phyloP scores from a whole-genome alignment of 2,888 invertebrate species.

The Melieria crassipennis region DNA sequence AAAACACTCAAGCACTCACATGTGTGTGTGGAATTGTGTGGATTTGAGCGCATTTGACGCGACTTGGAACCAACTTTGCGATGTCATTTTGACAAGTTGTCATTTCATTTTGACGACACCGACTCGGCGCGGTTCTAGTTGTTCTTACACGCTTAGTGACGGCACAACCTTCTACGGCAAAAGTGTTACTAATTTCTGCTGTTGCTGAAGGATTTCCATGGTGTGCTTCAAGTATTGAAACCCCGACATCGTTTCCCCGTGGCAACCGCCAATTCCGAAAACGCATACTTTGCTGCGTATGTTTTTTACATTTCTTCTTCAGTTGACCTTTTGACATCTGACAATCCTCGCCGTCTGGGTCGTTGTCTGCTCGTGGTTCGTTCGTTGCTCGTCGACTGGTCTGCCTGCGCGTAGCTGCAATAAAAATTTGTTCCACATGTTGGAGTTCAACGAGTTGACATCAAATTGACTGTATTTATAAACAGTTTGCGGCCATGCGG shows the following conservation, averaged over 20 bases:
- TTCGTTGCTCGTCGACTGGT: too few relatives aligned
- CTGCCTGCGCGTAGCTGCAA: constrained; percentile 31
- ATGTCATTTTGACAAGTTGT: constrained; percentile 17
- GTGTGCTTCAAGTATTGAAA: too few relatives aligned
- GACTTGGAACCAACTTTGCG: background rate
- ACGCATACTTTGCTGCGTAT: background rate
- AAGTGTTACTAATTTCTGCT: background rate
- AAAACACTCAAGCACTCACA: background rate
- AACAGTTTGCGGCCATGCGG: constrained; percentile 31
- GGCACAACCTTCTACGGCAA: background rate
- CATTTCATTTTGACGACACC: constrained; percentile 11
- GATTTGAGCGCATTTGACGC: too few relatives aligned
- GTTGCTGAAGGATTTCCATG: too few relatives aligned
- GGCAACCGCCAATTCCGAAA: too few relatives aligned
- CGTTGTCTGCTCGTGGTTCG: background rate
- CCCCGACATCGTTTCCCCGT: too few relatives aligned
- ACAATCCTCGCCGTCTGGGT: background rate
- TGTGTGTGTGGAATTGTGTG: background rate
- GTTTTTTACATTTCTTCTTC: constrained; percentile 22
- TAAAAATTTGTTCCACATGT: constrained; percentile 43
- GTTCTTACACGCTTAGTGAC: background rate
- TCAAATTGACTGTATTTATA: constrained; percentile 46
- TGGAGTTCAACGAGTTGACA: constrained; percentile 45
- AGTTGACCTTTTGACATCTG: constrained; percentile 43
- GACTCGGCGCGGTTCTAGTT: too few relatives aligned